Evolutionary conservation across 1,140 invertebrate species (phyloP), one percentile per base, ranked within the genome.

Genomic region (Polypedilum vanderplanki): DNA sequence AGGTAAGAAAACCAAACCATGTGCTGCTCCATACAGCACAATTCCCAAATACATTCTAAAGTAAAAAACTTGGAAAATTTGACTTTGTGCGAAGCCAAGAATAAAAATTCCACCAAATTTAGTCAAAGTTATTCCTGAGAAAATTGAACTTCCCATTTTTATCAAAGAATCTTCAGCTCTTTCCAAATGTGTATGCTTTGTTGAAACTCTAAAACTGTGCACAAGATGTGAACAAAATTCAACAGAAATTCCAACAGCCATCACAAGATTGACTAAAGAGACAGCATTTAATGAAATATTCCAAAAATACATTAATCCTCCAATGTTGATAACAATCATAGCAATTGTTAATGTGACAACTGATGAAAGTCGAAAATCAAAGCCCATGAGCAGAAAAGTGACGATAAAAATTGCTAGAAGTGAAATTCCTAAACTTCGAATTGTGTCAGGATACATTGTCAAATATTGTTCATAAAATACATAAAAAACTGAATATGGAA

Each of bases 401-500:
- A 98, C 95, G 9, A 98, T 84, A 80, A 99, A 98, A 76, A 99
- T 97, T 10, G 95, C 94, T 5, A 90, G 81, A 40, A 98, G 84
- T 4, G 96, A 98, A 73, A 98, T 90, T 4, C 88, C 88, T 80
- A 99, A 87, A 79, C 94, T 96, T 77, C 91, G 87, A 7, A 97
- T 79, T 0, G 95, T 94, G 78, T 98, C 95, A 0, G 89, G 84
- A 90, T 96, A 97, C 88, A 99, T 97, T 4, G 95, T 98, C 76
- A 98, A 85, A 83, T 99, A 99, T 85, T 99, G 98, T 83, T 99
- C 98, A 81, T 99, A 99, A 84, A 98, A 99, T 8, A 99, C 97
- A 81, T 99, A 99, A 84, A 98, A 98, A 22, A 98, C 89, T 77
- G 96, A 97, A 85, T 98, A 98, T 0, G 97, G 95, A 83, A 98